phyloP scores from a whole-genome alignment of 1,140 invertebrate genomes.

The Euschistus heros region DNA sequence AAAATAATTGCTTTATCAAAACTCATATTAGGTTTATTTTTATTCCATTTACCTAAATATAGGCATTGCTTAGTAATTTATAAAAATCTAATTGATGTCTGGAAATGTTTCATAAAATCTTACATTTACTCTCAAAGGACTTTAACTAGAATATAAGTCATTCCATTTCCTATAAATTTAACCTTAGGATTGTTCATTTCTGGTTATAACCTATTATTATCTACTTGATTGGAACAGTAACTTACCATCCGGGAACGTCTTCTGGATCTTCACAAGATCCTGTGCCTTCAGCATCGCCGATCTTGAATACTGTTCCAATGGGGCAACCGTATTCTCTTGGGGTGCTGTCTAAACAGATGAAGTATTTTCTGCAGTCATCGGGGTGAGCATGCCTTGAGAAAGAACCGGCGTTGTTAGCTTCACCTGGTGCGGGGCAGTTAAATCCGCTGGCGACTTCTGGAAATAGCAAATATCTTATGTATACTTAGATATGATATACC shows the following conservation, averaged over 20 bases:
- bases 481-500: no score
- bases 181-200: no score
- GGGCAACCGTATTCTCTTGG: constrained; percentile 89
- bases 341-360: constrained; percentile 80
- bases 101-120: no score
- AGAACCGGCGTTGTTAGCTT: constrained; percentile 68
- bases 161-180: no score
- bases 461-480: background rate
- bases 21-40: no score
- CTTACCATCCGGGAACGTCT: constrained; percentile 90
- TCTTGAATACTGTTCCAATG: constrained; percentile 91
- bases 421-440: constrained; percentile 69
- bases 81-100: no score
- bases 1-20: no score
- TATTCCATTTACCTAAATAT: no score
- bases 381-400: constrained; percentile 91
- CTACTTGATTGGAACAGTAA: constrained; percentile 25
- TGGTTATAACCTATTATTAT: no score
- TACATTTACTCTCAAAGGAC: no score
- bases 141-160: no score
- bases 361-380: constrained; percentile 90
- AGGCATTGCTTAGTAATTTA: no score
- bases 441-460: constrained; percentile 82
- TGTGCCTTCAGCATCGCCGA: constrained; percentile 73
- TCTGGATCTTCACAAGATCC: constrained; percentile 88